Evolutionary conservation across 2,797 vertebrate species (phyloP).

Genomic region (Notolepis coatsorum): DNA sequence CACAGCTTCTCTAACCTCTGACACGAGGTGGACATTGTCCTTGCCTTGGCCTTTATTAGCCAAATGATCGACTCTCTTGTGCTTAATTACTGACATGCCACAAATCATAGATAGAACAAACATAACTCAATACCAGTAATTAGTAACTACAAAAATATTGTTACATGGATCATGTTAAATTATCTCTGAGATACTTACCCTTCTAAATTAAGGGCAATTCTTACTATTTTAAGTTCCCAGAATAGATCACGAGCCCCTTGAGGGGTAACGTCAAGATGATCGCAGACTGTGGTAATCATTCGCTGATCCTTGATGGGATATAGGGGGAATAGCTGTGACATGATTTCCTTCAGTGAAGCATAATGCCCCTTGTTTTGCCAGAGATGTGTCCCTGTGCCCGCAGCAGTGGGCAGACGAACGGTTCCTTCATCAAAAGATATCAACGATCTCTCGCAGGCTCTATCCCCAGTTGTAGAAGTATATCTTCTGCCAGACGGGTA

Average conservation of each 20-base stretch:
- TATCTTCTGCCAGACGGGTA: conserved; percentile 98
- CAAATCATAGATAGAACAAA: neutral
- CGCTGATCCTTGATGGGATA: neutral
- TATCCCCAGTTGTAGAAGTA: conserved; percentile 99
- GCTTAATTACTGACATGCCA: no score
- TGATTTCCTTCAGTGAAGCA: neutral
- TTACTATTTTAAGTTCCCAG: neutral
- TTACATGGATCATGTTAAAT: neutral
- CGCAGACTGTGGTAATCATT: neutral
- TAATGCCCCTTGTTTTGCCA: neutral
- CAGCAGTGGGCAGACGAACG: neutral
- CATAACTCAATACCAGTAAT: neutral
- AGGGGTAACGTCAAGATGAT: neutral
- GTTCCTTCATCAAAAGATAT: neutral
- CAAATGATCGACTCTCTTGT: no score
- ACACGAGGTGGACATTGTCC: neutral
- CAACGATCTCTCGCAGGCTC: conserved; percentile 16
- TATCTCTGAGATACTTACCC: neutral
- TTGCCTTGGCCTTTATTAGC: no score
- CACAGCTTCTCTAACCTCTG: neutral
- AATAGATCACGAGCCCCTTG: neutral
- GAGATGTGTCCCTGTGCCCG: neutral
- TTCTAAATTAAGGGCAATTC: neutral
- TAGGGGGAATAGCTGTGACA: neutral
- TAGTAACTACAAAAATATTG: no score